Evolutionary conservation across 2,113 vertebrate species (phyloP), one percentile per base, ranked within the genome.

Genomic region (Datnioides undecimradiatus): DNA sequence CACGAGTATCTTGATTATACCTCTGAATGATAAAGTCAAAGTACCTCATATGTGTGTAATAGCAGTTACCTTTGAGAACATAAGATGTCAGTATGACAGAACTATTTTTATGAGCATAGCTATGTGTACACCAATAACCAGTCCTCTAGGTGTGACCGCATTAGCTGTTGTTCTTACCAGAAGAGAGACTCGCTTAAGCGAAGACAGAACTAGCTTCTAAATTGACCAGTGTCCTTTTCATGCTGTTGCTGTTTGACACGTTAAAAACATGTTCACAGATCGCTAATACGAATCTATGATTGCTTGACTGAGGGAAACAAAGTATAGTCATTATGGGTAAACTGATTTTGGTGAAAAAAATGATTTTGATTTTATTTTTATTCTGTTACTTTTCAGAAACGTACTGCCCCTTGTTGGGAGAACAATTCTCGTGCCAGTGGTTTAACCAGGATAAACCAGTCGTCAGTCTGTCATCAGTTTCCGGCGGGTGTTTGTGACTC

Each of bases 401-500:
- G 73, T 64, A 70, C 52, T 71, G 29, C 64, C 69, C 58, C 33
- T 63, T 64, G 52, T 63, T 63, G 38, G 68, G 64, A 82, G 33
- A 58, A 8, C 76, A 19, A 19, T 77, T 83, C 51, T 73, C 9
- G 68, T 80, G 68, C 76, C 73, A 43, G 52, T 59, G 3, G 34
- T 78, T 82, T 70, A 46, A 66, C 69, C 66, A 49, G 76, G 76
- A 88, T 46, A 79, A 84, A 58, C 78, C 49, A 83, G 74, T 27
- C n/a, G 78, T 45, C 23, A 27, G 46, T 79, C 77, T 87, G 87
- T 76, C 77, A 63, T 73, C 85, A 80, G 75, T 84, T 93, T 92
- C 88, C 90, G 76, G 75, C 38, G 83, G 55, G 80, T 73, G 90
- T 87, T 83, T 90, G 83, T 74, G 89, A 64, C 76, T 87, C 76